Evolutionary conservation across 1,140 invertebrate genomes (phyloP), one percentile per base, ranked within the genome.

Genomic region (Melipona quadrifasciata): DNA sequence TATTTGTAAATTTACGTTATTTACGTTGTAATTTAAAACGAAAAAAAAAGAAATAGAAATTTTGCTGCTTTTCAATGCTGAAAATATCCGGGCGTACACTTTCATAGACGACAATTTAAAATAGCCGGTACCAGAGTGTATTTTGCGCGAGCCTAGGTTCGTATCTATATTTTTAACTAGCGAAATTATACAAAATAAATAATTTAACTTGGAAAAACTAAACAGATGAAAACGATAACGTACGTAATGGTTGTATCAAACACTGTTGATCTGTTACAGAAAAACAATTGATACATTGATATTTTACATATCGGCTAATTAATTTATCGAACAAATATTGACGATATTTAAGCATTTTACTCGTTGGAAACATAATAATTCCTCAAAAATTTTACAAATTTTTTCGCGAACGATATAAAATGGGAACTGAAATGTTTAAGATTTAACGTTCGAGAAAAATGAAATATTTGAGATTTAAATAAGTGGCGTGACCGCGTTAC

Each of bases 261-360:
- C 21, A 21, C 39, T 51, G 68, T 58, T 84, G 34, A 51, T n/a
- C 64, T 79, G 55, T 84, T 71, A 64, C 6, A 12, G 17, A 84
- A 24, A 71, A 72, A 84, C 39, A 79, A 39, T 61, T 79, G 55
- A 80, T 19, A 53, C 71, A 71, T n/a, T 55, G 51, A 27, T 65
- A 17, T 65, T 65, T 75, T 27, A 27, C 19, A 19, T 10, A 61
- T 82, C 21, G 47, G 0, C 12, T 31, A 16, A 53, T 51, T 39
- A 27, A 55, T 64, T 55, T 17, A 47, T 47, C 19, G 19, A 19
- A 14, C 24, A 27, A 14, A 10, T 11, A 16, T n/a, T 17, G 19
- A 6, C 1, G n/a, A 61, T 53, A 51, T 64, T 34, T 61, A 53
- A 61, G 2, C 8, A 73, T n/a, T n/a, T n/a, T 81, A 4, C 27